These are phyloP conservation scores for Drosophila paramelanica DNA, from an alignment of 2,888 invertebrate genomes.

Conservation along the genomic window DNA sequence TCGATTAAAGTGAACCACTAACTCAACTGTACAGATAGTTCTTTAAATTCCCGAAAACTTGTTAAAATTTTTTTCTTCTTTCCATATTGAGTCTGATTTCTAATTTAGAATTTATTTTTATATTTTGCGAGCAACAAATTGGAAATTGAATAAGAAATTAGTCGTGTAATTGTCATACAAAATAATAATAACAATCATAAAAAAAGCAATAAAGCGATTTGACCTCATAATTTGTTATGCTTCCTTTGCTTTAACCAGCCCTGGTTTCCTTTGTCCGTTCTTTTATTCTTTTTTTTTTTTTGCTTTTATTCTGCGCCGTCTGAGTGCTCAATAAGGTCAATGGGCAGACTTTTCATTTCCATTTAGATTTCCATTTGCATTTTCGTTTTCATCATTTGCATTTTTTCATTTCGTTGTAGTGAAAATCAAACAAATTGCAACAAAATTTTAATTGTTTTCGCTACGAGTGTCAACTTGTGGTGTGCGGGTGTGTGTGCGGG, in stretches of 20 bases:
- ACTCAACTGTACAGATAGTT: not conserved
- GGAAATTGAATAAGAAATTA: slow-evolving; percentile 7
- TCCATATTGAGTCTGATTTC: not conserved
- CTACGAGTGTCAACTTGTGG: slow-evolving; percentile 38
- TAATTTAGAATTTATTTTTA: too few species aligned
- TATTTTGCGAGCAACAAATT: too few species aligned
- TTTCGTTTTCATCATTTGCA: slow-evolving; percentile 39
- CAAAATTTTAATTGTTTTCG: slow-evolving; percentile 64
- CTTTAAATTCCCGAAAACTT: too few species aligned
- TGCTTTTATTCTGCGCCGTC: slow-evolving; percentile 26
- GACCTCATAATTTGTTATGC: slow-evolving; percentile 1
- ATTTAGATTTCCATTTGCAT: slow-evolving; percentile 34
- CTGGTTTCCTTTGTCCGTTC: slow-evolving; percentile 12
- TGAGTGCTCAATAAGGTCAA: slow-evolving; percentile 74
- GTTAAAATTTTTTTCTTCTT: too few species aligned
- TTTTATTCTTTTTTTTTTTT: slow-evolving; percentile 2
- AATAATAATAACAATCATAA: not conserved
- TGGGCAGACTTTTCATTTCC: slow-evolving; percentile 58
- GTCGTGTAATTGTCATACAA: not conserved
- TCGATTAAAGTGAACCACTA: slow-evolving; percentile 3
- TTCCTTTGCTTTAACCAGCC: not conserved
- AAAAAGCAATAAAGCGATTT: slow-evolving; percentile 2
- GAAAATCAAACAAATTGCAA: slow-evolving; percentile 74
- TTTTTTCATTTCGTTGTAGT: slow-evolving; percentile 54
- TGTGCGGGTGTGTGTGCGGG: not conserved